These are phyloP conservation scores for Strigamia crassipes DNA, from an alignment of 2,888 invertebrate genomes.

Conservation along the genomic window DNA sequence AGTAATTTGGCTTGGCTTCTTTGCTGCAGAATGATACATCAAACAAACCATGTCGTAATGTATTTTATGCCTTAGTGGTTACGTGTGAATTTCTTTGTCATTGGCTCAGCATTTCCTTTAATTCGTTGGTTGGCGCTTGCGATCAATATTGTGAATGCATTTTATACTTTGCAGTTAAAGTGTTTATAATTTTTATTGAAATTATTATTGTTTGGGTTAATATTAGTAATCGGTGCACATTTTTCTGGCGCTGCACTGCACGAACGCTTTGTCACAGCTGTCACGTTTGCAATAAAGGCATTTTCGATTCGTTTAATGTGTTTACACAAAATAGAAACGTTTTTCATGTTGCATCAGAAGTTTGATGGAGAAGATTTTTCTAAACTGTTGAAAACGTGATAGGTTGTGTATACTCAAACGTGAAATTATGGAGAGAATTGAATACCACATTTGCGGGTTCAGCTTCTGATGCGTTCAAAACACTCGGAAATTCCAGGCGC, in stretches of 20 bases:
- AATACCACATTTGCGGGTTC: neutral
- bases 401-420: neutral
- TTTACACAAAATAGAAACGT: neutral
- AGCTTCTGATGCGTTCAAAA: neutral
- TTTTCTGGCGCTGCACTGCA: neutral
- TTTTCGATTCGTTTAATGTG: neutral
- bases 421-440: neutral
- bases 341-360: neutral
- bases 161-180: neutral
- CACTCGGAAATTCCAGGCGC: no score
- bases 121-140: neutral
- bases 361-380: neutral
- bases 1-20: neutral
- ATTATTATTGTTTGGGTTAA: neutral
- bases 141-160: neutral
- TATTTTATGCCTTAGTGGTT: slow-evolving; percentile 3
- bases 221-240: neutral
- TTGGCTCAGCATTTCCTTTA: neutral
- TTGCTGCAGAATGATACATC: neutral
- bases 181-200: neutral
- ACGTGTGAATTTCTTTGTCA: neutral
- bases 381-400: neutral
- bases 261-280: slow-evolving; percentile 1
- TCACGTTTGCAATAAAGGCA: neutral
- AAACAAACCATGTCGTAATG: slow-evolving; percentile 21